phyloP scores from a whole-genome alignment of 2,888 invertebrate genomes.

The Gonocerus acuteangulatus region DNA sequence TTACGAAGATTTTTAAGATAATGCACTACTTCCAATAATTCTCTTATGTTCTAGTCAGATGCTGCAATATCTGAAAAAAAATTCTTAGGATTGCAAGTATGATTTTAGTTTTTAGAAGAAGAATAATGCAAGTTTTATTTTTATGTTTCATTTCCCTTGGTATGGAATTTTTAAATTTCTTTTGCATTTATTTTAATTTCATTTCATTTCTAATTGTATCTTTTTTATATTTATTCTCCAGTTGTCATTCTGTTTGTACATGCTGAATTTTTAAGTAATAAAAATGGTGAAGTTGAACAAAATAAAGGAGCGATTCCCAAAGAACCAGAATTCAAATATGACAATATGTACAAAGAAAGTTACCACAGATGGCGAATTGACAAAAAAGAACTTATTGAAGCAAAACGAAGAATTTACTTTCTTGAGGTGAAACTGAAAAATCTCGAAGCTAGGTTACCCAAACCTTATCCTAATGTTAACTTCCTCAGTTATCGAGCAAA shows the following conservation, averaged over 20 bases:
- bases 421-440: conserved; percentile 55
- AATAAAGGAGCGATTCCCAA: not conserved
- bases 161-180: no score
- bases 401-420: conserved; percentile 33
- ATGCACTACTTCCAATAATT: no score
- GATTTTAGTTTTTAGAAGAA: no score
- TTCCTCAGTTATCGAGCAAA: conserved; percentile 86
- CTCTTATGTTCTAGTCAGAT: no score
- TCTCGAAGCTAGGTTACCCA: conserved; percentile 59
- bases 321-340: not conserved
- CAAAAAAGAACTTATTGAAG: conserved; percentile 33
- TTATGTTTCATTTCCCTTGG: no score
- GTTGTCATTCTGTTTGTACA: conserved; percentile 1
- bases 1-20: no score
- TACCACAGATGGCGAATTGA: conserved; percentile 6
- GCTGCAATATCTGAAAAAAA: no score
- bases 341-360: conserved; percentile 1
- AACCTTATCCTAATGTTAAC: conserved; percentile 82
- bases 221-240: not conserved
- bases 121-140: no score
- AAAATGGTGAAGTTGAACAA: not conserved
- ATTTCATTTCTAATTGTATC: no score
- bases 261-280: not conserved
- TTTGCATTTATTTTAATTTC: no score
- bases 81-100: no score